Base-by-base conservation (phyloP, 1,140 invertebrate genomes). In the Trachelipus rathkii region DNA sequence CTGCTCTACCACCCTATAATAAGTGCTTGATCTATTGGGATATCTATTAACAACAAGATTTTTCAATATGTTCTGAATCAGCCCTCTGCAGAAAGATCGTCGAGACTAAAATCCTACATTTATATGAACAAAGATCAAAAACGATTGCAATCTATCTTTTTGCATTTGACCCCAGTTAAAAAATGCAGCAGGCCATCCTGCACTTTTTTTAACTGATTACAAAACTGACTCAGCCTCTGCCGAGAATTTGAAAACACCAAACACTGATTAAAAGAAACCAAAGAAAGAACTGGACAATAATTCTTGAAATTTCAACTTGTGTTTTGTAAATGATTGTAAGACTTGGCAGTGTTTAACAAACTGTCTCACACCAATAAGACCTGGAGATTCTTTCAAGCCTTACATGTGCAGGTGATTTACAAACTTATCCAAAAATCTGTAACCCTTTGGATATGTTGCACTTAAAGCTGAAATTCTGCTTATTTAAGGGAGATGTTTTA, bases 1-100 rank as follows among this genome's bases (percentile, higher is more conserved):
- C 97, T 72, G 95, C 95, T 82, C 96, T 88, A 8, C 97, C 97
- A 83, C 95, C 84, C 97, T 88, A 86, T 99, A 97, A 88, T 98
- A 99, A 3, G 94, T 97, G 93, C 90, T 81, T 89, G 87, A 83
- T 95, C 91, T 71, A 81, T 82, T 1, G 97, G 95, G 60, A 92
- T 84, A 84, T 98, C 96, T 88, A 86, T 98, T 98, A 10, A 99
- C 89, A 0, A 99, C 92, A 66, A 99, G 86, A 87, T 99, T 93
- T n/a, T n/a, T n/a, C n/a, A 9, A 98, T 91, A 87, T 95, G 92
- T 73, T 92, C 89, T 10, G 91, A 92, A 88, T 99, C 97, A 94
- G 15, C 97, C 90, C 80, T 92, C 87, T 33, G 93, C 89, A 72
- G 91, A 90, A 82, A 98, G 86, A 89, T 98, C 95, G 95, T 98